Base-by-base conservation (phyloP, 1,140 invertebrate species). In the Odontomachus brunneus region DNA sequence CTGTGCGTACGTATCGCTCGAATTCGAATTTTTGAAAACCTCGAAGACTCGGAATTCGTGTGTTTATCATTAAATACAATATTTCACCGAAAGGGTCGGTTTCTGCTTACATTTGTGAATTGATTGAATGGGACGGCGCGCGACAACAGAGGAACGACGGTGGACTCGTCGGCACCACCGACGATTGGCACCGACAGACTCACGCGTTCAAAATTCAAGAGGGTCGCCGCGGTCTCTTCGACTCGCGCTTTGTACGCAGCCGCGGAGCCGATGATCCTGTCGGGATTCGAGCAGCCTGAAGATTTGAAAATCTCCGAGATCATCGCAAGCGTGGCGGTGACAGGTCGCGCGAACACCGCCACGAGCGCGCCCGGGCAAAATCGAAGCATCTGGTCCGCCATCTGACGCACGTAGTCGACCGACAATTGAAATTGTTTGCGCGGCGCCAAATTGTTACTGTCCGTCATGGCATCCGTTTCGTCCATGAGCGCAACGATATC, bases 401-500 rank as follows among this genome's bases (percentile, higher is more conserved):
- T 90, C 71, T 85, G 78, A 17, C 73, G 57, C 15, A 92, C 85
- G n/a, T 93, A 93, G 53, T 73, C 62, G 1, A 84, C 85, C 7
- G 83, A 76, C 12, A 29, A 59, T 15, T 80, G 29, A 62, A 93
- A 91, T 76, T 92, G 91, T 9, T 69, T 59, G 14, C 75, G 60
- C 9, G 86, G 76, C 29, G 87, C 69, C 26, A 84, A 55, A 12
- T 81, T 33, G 26, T 5, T 15, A 12, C 11, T 29, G 29, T 26
- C 22, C n/a, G n/a, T n/a, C n/a, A n/a, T n/a, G 26, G 88, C 83
- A 55, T 93, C 86, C 1, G 57, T 83, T 48, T 93, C 90, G 57
- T 93, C 92, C 91, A 93, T 91, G 44, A 93, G 78, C 22, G 91
- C 93, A 22, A 93, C 84, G 33, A 93, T 90, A 55, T 93, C 89